These are phyloP conservation scores for Phenganax stokvisi DNA, from an alignment of 92 coral and sea anemone genomes.

Conservation along the genomic window DNA sequence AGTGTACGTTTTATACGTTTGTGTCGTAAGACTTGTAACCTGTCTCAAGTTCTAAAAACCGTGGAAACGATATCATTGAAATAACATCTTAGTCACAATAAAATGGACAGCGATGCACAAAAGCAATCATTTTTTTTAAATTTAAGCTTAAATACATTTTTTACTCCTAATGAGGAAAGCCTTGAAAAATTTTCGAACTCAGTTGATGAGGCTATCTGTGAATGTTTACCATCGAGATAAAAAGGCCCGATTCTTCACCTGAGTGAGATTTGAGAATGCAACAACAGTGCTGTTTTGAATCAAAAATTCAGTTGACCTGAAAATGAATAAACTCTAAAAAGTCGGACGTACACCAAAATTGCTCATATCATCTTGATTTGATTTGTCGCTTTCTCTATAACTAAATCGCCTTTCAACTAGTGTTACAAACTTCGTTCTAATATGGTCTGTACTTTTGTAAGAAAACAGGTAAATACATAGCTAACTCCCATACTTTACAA, in stretches of 20 bases:
- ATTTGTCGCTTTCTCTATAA: too few relatives aligned
- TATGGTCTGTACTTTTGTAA: neutral
- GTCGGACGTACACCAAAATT: neutral
- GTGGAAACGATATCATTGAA: too few relatives aligned
- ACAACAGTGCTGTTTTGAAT: slow-evolving; percentile 8
- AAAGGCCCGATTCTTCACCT: neutral
- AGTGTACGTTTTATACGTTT: neutral
- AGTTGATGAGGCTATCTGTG: neutral
- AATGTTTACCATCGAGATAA: neutral
- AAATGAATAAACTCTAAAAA: neutral
- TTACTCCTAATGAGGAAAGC: too few relatives aligned
- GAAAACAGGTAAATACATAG: neutral
- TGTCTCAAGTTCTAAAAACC: neutral
- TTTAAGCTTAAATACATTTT: too few relatives aligned
- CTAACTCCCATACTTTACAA: slow-evolving; percentile 14
- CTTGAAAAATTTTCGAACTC: too few relatives aligned
- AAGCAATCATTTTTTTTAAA: too few relatives aligned
- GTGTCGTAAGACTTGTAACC: slow-evolving; percentile 26
- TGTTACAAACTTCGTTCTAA: too few relatives aligned
- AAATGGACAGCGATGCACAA: too few relatives aligned
- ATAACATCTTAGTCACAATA: too few relatives aligned
- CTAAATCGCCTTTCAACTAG: too few relatives aligned
- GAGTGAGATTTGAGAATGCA: neutral
- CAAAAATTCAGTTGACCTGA: slow-evolving; percentile 20
- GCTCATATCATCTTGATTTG: too few relatives aligned